These are phyloP conservation scores for Rhimphoctona megacephalus DNA, from an alignment of 2,888 invertebrate species.

Conservation along the genomic window DNA sequence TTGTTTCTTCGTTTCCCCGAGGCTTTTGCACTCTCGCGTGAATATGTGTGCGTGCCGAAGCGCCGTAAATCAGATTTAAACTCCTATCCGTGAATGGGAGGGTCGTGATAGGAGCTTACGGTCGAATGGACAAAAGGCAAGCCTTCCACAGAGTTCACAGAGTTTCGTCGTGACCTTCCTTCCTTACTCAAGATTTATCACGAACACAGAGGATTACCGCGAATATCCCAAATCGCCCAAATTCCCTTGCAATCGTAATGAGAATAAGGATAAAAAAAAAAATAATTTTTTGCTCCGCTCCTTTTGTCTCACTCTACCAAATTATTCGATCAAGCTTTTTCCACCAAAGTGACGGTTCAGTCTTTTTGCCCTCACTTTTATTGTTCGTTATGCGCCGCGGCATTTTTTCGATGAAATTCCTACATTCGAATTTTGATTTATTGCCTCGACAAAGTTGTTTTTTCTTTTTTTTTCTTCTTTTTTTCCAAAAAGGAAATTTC, in stretches of 20 bases:
- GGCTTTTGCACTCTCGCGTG: constrained; percentile 6
- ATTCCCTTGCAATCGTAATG: constrained; percentile 14
- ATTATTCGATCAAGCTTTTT: constrained; percentile 11
- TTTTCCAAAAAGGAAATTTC: neutral
- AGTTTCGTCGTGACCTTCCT: constrained; percentile 50
- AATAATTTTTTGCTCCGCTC: neutral
- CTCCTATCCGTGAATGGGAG: constrained; percentile 62
- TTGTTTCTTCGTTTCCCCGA: neutral
- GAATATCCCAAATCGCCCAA: constrained; percentile 13
- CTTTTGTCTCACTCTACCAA: neutral
- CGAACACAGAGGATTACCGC: constrained; percentile 21
- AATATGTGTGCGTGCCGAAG: constrained; percentile 40
- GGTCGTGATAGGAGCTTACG: constrained; percentile 62
- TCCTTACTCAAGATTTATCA: constrained; percentile 28
- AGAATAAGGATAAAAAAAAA: neutral
- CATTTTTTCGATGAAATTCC: neutral
- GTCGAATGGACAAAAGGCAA: constrained; percentile 59
- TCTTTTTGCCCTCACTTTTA: neutral
- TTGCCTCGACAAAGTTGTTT: neutral
- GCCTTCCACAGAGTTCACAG: constrained; percentile 25
- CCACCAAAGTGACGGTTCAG: neutral
- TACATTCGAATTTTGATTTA: neutral
- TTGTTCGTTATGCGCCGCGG: neutral
- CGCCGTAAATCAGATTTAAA: constrained; percentile 68
- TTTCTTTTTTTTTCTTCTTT: neutral